Base-by-base conservation (phyloP, 2,888 invertebrate species). In the Heliothis peltigera region DNA sequence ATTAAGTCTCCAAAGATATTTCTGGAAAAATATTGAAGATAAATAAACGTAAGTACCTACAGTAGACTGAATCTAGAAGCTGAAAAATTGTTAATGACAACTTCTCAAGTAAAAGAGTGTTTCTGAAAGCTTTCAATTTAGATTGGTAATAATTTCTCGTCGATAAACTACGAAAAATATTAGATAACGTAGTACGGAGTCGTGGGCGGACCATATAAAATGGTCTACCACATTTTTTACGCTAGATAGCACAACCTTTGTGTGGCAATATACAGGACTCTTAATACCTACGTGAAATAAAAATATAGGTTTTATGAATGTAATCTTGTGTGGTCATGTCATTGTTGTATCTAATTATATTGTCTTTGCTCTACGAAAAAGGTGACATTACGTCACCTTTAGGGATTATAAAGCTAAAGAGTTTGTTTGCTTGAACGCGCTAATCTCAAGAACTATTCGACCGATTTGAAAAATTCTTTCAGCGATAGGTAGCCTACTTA, bases 41-140 rank as follows among this genome's bases (percentile, higher is more conserved):
- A n/a, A 39, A 39, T 15, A 39, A n/a, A 0, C n/a, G 39, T 39
- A n/a, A n/a, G n/a, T n/a, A n/a, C n/a, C n/a, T n/a, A 15, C 39
- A 39, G n/a, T 39, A 39, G 39, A 39, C n/a, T 39, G n/a, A 39
- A 39, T 39, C 39, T 39, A 39, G n/a, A n/a, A 39, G 15, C n/a
- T 39, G 1, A 39, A 39, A 39, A 39, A 39, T 39, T n/a, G 39
- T 39, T 39, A 6, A 39, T 39, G 10, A 39, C 39, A n/a, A 39
- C n/a, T 39, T n/a, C 39, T 46, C 28, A 49, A 66, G 25, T 18
- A 35, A 3, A 1, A 2, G 28, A 46, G 1, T 56, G 35, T 21
- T 5, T 52, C 22, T 58, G 19, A 64, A 51, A 64, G 44, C 51
- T 28, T 68, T 8, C 32, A 44, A 42, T 52, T 62, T 44, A 8